Conservation (phyloP, 2,797 vertebrate genomes). For the Lepidocolaptes lacrymiger region DNA sequence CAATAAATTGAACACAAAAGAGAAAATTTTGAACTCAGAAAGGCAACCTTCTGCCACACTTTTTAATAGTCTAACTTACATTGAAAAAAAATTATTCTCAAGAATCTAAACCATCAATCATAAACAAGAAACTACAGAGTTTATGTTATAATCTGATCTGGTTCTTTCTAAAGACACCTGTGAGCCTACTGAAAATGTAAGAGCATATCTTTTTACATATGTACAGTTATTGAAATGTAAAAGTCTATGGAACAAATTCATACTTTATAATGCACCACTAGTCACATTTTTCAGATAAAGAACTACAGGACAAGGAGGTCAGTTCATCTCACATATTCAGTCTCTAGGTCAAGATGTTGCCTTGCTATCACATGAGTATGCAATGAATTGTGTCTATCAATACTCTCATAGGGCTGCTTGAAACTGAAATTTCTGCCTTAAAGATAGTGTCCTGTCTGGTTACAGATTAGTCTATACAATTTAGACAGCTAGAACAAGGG, state of each 20-base stretch:
- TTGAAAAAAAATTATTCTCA: not conserved
- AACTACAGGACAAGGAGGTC: not conserved
- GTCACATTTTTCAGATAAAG: not conserved
- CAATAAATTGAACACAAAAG: not conserved
- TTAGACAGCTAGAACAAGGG: not conserved
- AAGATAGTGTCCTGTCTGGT: not conserved
- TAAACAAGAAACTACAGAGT: not conserved
- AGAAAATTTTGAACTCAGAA: not conserved
- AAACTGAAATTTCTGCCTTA: not conserved
- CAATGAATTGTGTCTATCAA: not conserved
- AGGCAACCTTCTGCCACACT: not conserved
- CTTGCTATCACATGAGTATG: not conserved
- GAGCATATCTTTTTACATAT: not conserved
- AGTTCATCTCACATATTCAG: not conserved
- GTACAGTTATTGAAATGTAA: not conserved
- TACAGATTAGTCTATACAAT: not conserved
- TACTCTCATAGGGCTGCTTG: rapidly evolving
- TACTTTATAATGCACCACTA: not conserved
- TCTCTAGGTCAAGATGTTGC: not conserved
- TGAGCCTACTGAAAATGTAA: not conserved
- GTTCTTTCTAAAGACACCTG: not conserved
- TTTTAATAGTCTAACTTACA: not conserved
- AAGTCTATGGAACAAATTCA: not conserved
- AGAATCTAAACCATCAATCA: not conserved
- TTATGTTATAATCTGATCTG: not conserved